Base-by-base conservation (phyloP, 2,113 vertebrate genomes). In the Hydrolagus affinis region DNA sequence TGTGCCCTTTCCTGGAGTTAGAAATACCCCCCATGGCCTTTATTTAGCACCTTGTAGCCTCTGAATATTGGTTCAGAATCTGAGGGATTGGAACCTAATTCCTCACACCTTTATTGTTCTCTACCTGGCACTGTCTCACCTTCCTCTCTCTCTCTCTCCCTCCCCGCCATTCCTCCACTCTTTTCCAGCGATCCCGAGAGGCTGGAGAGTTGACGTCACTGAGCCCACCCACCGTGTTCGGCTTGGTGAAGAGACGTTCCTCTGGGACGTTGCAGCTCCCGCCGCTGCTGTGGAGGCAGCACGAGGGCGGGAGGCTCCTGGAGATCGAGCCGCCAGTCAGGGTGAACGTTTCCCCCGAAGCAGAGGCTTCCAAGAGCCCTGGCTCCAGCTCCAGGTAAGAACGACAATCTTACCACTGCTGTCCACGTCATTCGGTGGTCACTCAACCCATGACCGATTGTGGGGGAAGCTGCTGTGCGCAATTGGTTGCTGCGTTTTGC, bases 261-360 rank as follows among this genome's bases (percentile, higher is more conserved):
- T 97, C 95, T 0, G 96, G 96, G 23, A 91, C 90, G 0, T 88
- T 94, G 2, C 9, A 93, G 85, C 91, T 96, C 28, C 95, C 96
- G 0, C 91, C 92, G 0, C 68, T 95, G 66, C 90, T 90, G 0
- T 91, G 91, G 87, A 90, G 91, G 28, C 86, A 89, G 30, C 73
- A 64, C 17, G 95, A 96, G 11, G 86, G 15, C 21, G 73, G 64
- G 88, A 92, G 91, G 0, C 86, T 89, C 15, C 89, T 90, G 11
- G 91, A 89, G 0, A 89, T 94, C 25, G 91, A 94, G 15, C 88
- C 86, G 7, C 87, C 92, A 17, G 44, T 83, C 25, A 66, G 23
- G 59, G 11, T 83, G 11, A 30, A 8, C 10, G 23, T 68, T 17
- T 60, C 78, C 11, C 2, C 21, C 3, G 60, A 83, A 4, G 78